Conservation (phyloP, 2,797 vertebrate species). For the Diglossa cyanea region DNA sequence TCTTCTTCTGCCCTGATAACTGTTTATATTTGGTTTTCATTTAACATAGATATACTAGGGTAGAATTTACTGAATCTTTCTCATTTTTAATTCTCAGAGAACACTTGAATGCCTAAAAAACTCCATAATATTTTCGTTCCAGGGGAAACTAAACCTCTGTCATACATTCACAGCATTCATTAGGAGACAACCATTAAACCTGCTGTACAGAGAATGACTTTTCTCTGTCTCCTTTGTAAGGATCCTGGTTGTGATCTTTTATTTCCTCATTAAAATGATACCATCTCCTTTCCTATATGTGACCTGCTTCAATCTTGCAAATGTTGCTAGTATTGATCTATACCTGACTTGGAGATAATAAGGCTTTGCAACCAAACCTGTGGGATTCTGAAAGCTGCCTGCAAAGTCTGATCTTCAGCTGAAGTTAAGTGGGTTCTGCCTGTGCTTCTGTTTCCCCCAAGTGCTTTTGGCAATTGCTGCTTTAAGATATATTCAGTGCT, state of each 20-base stretch:
- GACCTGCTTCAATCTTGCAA: slow-evolving; percentile 25
- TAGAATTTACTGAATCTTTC: neutral
- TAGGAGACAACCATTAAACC: neutral
- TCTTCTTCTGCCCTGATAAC: neutral
- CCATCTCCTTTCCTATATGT: neutral
- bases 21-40: neutral
- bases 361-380: neutral
- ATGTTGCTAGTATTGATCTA: slow-evolving; percentile 29
- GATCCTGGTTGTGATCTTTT: neutral
- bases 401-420: neutral
- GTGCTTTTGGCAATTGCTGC: neutral
- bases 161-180: neutral
- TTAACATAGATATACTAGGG: neutral
- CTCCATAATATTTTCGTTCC: neutral
- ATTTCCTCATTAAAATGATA: slow-evolving; percentile 50
- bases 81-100: neutral
- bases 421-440: neutral
- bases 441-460: neutral
- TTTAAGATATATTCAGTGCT: neutral
- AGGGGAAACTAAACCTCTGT: neutral
- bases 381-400: neutral
- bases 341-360: neutral
- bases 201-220: neutral
- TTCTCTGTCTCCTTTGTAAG: neutral
- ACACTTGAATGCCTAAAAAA: neutral